Conservation (phyloP, 2,797 vertebrate species). For the Dallia pectoralis region DNA sequence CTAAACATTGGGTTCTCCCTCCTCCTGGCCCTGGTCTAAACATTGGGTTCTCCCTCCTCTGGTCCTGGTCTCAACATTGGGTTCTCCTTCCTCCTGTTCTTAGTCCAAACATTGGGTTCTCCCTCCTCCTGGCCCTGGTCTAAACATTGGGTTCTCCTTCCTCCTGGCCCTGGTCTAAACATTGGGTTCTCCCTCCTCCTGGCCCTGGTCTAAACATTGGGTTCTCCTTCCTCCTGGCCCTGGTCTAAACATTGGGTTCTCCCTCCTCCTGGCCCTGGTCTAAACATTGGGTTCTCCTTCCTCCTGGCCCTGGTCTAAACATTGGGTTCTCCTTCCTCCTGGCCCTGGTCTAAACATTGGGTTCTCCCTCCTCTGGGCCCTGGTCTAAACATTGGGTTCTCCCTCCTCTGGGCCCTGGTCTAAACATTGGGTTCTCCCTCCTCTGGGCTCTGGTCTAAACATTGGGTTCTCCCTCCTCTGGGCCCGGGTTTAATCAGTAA, state of each 20-base stretch:
- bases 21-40: too few species aligned
- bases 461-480: not conserved
- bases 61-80: constrained; percentile 21
- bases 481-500: constrained; percentile 45
- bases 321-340: constrained; percentile 6
- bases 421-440: constrained; percentile 6
- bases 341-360: not conserved
- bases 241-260: constrained; percentile 8
- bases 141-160: constrained; percentile 21
- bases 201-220: constrained; percentile 11
- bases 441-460: not conserved
- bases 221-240: not conserved
- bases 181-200: not conserved
- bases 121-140: not conserved
- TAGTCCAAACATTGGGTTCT: constrained; percentile 23
- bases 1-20: constrained; percentile 40
- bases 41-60: constrained; percentile 28
- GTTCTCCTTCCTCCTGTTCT: not conserved
- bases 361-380: too few species aligned
- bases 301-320: not conserved
- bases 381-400: too few species aligned
- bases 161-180: not conserved
- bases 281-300: not conserved
- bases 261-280: not conserved
- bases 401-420: not conserved